phyloP scores from a whole-genome alignment of 2,888 invertebrate species.

The Timema podura region DNA sequence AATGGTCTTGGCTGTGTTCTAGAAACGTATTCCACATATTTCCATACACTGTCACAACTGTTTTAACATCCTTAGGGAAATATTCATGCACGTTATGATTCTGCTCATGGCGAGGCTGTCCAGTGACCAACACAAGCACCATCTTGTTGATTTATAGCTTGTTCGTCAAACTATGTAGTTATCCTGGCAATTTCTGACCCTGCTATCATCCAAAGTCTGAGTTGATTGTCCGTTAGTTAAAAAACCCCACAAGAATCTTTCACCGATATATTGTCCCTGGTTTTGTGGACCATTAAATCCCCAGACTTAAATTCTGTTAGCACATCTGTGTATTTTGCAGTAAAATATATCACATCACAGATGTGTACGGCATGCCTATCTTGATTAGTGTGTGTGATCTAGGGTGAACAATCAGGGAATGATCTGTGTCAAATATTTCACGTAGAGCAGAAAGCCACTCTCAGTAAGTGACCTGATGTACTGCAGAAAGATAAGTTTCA shows the following conservation, averaged over 20 bases:
- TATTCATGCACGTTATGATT: no score
- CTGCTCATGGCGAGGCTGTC: no score
- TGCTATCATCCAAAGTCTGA: no score
- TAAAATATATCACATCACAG: neutral
- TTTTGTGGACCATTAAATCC: conserved; percentile 5
- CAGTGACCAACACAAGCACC: no score
- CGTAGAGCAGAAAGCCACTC: conserved; percentile 17
- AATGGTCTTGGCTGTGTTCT: neutral
- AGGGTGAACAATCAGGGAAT: conserved; percentile 21
- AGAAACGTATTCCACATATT: neutral
- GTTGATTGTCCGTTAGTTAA: no score
- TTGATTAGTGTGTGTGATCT: conserved; percentile 24
- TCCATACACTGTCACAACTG: neutral
- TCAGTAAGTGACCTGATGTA: neutral
- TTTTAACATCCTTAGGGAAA: neutral
- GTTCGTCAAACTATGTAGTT: no score
- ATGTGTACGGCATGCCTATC: conserved; percentile 21
- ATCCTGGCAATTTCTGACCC: no score
- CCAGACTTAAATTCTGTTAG: conserved; percentile 10
- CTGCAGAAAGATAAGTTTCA: neutral
- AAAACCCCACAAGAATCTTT: no score
- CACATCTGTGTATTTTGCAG: neutral
- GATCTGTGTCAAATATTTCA: conserved; percentile 19
- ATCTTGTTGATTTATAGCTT: no score
- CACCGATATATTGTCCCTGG: no score